phyloP scores from a whole-genome alignment of 2,797 vertebrate species.

The Spinus pinus region DNA sequence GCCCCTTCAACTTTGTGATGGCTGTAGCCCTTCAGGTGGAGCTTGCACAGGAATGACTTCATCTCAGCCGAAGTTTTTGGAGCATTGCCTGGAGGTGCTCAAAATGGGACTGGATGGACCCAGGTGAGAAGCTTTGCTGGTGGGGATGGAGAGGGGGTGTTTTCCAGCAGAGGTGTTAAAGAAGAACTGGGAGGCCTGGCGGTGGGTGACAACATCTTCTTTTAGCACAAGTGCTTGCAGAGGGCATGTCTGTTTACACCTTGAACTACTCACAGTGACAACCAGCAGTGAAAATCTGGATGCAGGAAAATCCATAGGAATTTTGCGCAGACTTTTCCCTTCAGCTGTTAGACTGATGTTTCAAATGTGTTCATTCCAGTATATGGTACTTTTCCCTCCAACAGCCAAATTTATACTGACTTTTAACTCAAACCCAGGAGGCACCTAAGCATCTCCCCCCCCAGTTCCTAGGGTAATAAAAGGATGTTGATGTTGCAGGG shows the following conservation, averaged over 20 bases:
- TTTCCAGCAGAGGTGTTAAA: conserved; percentile 6
- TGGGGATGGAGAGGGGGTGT: not conserved
- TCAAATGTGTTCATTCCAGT: not conserved
- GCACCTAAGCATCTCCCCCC: not conserved
- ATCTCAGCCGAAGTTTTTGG: not conserved
- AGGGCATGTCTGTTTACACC: conserved; percentile 35
- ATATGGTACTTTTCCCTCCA: not conserved
- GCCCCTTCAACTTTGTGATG: not conserved
- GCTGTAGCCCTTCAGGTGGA: not conserved
- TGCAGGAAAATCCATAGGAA: not conserved
- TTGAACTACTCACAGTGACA: conserved; percentile 57
- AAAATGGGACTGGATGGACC: not conserved
- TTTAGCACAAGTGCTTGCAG: conserved; percentile 26
- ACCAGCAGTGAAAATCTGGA: conserved; percentile 26
- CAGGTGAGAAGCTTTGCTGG: not conserved
- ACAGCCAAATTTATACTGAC: not conserved
- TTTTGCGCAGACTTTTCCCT: conserved; percentile 47
- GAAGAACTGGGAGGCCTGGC: not conserved
- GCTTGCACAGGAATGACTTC: not conserved
- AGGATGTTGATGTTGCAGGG: not conserved
- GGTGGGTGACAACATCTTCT: conserved; percentile 19
- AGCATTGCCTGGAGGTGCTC: not conserved
- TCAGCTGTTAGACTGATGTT: not conserved
- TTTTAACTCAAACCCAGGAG: not conserved
- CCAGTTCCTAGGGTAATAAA: not conserved